Base-by-base conservation (phyloP, 2,113 vertebrate genomes). In the Grantiella picta region DNA sequence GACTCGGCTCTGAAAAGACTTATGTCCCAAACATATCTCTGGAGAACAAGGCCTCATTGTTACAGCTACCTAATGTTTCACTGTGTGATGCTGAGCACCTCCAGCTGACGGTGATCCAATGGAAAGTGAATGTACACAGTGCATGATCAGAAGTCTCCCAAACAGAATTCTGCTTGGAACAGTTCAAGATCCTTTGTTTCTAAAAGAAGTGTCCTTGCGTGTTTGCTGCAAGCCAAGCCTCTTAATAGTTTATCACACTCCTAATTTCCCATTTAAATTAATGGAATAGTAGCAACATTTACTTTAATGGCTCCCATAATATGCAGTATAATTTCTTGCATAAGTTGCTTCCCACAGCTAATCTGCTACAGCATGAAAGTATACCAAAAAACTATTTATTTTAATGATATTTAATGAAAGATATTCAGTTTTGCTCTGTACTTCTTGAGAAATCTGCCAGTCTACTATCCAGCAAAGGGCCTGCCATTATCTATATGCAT, bases 241-340 rank as follows among this genome's bases (percentile, higher is more conserved):
- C 65, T 66, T 65, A 64, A 64, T 53, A 36, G 57, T 89, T 84
- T 93, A 91, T 80, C 72, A 29, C 36, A 87, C 53, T 69, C 27
- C 8, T 92, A 80, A 87, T 89, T 94, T 94, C 59, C 86, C 16
- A 69, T 92, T 91, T 84, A 95, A 95, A 92, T 91, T 91, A 92
- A 92, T 87, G 63, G 78, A 89, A 92, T 54, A 80, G 38, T 72
- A 72, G 47, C 50, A 80, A 59, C 59, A 63, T 94, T 96, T 95
- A 73, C 66, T 90, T 91, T 87, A 96, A 84, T 88, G 63, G 28
- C 12, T 92, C n/a, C 66, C 66, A 87, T 92, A 87, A 95, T 79
- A 91, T 38, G 45, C 29, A 3, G 42, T 61, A 95, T 85, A 20
- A 85, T 92, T 94, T 79, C 66, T 91, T 92, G 53, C 10, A 3